Evolutionary conservation across 2,888 invertebrate genomes (phyloP), one percentile per base, ranked within the genome.

Genomic region (Tetanocera ferruginea): DNA sequence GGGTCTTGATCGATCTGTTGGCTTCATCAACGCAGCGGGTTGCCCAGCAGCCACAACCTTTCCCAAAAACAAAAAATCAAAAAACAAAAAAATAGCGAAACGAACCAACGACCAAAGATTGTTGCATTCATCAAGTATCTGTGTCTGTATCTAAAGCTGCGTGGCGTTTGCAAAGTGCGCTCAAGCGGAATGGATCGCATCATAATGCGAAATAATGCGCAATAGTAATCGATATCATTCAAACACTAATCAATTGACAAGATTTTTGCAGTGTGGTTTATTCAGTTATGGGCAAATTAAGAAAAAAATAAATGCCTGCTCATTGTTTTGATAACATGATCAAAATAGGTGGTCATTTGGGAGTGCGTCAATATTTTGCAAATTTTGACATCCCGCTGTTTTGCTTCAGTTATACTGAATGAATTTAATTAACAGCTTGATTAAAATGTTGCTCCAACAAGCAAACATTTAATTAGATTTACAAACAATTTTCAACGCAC

Each of bases 11-110:
- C 71, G 51, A 74, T 43, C 62, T 37, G 31, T 17, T 62, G 62
- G 49, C 25, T 17, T n/a, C 51, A 62, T 49, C 51, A 62, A n/a
- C 73, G 49, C 62, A 51, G 73, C 62, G 73, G 73, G 73, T 51
- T 49, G 49, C 28, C 62, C 57, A 57, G 17, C 49, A 25, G 23
- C 73, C 55, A 4, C 60, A 43, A 60, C 51, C 49, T 28, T 31
- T 49, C 31, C 34, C 19, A 66, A 28, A 34, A 31, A 9, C 28
- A 25, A 60, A 14, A 5, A 60, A 60, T 25, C 23, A 60, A n/a
- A 23, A 3, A 19, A 14, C 57, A 8, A 19, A 57, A 6, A 49
- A 9, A 55, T 19, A 55, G 9, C 28, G n/a, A 51, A 62, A 28
- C 43, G 31, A 43, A 28, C 57, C 43, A 34, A 25, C 28, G 19